These are phyloP conservation scores for Drosophila ficusphila DNA, from an alignment of 1,140 invertebrate species.

Conservation along the genomic window DNA sequence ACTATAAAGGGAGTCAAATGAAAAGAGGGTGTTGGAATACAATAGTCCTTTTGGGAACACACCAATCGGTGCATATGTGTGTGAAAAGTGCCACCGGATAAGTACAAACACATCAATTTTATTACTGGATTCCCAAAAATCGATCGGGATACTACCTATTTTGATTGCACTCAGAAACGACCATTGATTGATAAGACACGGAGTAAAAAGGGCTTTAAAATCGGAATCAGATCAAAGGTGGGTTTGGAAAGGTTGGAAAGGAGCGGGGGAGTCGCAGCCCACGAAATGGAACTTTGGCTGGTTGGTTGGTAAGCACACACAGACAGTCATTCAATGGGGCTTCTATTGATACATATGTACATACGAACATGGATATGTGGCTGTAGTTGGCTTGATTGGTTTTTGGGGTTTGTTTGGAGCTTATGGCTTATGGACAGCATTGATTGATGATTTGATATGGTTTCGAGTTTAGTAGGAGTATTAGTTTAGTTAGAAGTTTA, in stretches of 20 bases:
- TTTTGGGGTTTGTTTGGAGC: constrained; percentile 1
- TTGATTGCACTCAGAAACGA: no score
- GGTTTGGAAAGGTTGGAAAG: neutral
- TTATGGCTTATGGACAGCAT: constrained; percentile 49
- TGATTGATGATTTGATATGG: constrained; percentile 55
- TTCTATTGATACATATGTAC: constrained; percentile 31
- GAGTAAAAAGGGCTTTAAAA: no score
- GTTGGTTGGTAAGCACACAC: constrained; percentile 23
- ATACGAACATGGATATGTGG: constrained; percentile 39
- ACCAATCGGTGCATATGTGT: no score
- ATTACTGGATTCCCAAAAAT: no score
- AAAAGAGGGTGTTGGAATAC: neutral
- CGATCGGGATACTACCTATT: no score
- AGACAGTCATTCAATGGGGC: constrained; percentile 31
- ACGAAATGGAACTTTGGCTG: neutral
- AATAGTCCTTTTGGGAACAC: no score
- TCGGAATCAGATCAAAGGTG: neutral
- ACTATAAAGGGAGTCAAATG: no score
- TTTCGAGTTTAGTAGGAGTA: constrained; percentile 59
- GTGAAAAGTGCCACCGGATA: no score
- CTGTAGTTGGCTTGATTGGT: constrained; percentile 29
- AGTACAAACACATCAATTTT: no score
- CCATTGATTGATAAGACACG: no score
- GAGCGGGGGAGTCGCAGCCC: neutral
- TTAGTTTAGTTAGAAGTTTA: constrained; percentile 76